Percentiles rank a stretch among this genome's conserved stretches.
These are phyloP conservation scores for Tholera decimalis DNA, from an alignment of 2,888 invertebrate species.

Conservation along the genomic window DNA sequence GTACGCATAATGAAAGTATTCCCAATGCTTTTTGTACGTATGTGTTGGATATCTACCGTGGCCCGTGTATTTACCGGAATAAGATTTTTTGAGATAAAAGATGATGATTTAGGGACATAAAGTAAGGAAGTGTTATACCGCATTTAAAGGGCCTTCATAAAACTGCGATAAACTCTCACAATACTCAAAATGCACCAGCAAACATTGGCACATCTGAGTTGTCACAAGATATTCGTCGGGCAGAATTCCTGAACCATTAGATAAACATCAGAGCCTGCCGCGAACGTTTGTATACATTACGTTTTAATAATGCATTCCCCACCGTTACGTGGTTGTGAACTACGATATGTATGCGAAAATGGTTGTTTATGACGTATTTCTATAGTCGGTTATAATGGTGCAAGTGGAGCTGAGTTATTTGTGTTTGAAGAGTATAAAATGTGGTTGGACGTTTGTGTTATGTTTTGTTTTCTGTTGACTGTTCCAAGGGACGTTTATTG, in stretches of 20 bases:
- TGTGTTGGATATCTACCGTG: too few relatives aligned
- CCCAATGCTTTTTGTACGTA: too few relatives aligned
- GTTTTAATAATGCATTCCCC: slow-evolving; percentile 68
- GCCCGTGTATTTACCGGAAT: too few relatives aligned
- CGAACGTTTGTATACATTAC: slow-evolving; percentile 61
- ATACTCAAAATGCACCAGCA: not conserved
- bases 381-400: slow-evolving; percentile 31
- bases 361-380: slow-evolving; percentile 59
- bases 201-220: slow-evolving; percentile 53
- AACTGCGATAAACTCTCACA: not conserved
- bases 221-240: slow-evolving; percentile 44
- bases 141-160: not conserved
- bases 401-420: slow-evolving; percentile 22
- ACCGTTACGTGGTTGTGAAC: slow-evolving; percentile 54
- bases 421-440: slow-evolving; percentile 16
- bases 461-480: slow-evolving; percentile 24
- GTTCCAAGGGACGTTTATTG: not conserved
- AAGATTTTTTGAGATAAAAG: too few relatives aligned
- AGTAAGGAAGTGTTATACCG: too few relatives aligned
- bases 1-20: too few relatives aligned
- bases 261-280: slow-evolving; percentile 56
- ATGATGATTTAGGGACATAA: too few relatives aligned
- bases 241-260: slow-evolving; percentile 50
- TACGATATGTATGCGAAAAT: slow-evolving; percentile 62
- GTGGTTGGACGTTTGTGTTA: slow-evolving; percentile 4